Evolutionary conservation across 35 echinoderm and acorn worm species (phyloP), one percentile per base, ranked within the genome.

Genomic region (Apostichopus parvimensis): DNA sequence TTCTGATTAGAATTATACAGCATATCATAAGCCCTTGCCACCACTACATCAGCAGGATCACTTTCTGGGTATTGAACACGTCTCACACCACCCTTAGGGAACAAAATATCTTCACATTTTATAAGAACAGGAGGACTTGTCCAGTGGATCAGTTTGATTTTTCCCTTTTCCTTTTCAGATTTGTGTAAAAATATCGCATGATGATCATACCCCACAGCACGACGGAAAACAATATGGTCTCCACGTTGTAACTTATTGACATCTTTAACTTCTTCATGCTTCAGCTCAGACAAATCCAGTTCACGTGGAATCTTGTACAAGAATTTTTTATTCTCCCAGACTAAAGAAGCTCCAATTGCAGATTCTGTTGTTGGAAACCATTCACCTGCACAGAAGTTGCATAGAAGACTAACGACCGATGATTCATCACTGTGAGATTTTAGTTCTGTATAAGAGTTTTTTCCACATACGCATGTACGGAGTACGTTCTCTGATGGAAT

Each of bases 151-250:
- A 68, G 28, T 8, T 75, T 22, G 8, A 88, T 20, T 11, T 6
- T 25, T 25, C 8, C 34, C 9, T 28, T 25, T 73, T 14, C 14
- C 12, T n/a, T 72, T 17, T 58, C 23, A 7, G 17, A 75, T 24
- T 24, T 75, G 8, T 18, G 11, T n/a, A 87, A 15, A 34, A 88
- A 52, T 4, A 88, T 88, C 1, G 86, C 68, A 73, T 88, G 60
- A 20, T 88, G 86, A 21, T 73, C 86, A 17, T 84, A 84, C 9
- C 6, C 1, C 6, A 1, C 0, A 45, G 25, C 4, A 25, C 86
- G 61, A 65, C 86, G 34, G 23, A 88, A 72, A 72, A 88, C 52
- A 25, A 88, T 88, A 11, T 88, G 86, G 54, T 88, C 86, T 5
- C 86, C 86, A 72, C 7, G 25, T 1, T 88, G 14, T 34, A 88